Evolutionary conservation across 2,797 vertebrate genomes (phyloP), one percentile per base, ranked within the genome.

Genomic region (Sciaenops ocellatus): DNA sequence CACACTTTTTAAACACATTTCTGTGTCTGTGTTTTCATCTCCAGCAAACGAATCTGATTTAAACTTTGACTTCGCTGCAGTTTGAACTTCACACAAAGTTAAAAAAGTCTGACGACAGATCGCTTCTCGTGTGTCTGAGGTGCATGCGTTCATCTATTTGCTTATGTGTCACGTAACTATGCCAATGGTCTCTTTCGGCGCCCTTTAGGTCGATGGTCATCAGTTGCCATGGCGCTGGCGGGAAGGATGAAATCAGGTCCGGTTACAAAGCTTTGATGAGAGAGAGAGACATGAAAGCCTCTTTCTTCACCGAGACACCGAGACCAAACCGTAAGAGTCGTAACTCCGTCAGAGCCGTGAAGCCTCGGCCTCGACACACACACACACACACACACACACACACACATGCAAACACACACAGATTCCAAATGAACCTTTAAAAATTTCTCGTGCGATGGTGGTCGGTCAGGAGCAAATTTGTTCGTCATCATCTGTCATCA

Each of bases 401-500:
- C 76, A 44, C 44, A 34, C 42, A 63, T 68, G 78, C 80, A 85
- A 81, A 84, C 24, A 18, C 73, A 52, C 73, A 59, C 63, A 72
- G 15, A 82, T 54, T 71, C 51, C 66, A 77, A 84, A 78, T 57
- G 30, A 78, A 85, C 68, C 79, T 85, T 79, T 73, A 60, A 72
- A 74, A 66, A 74, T 74, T 44, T 80, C 84, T 42, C 68, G 42
- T 22, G 69, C 46, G 66, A 85, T 76, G 69, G 72, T 89, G 84
- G 82, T 87, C 89, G 84, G 82, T 87, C 89, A 84, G 87, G 83
- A 90, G 79, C 83, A 64, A 47, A 83, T 90, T 88, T 87, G 34
- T 83, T 88, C 83, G 67, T 77, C 83, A 84, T 83, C 78, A 68
- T 79, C 62, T 71, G 80, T 90, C 90, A 94, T 93, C 90, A 94